phyloP scores from a whole-genome alignment of 2,113 vertebrate genomes.

The Ondatra zibethicus region DNA sequence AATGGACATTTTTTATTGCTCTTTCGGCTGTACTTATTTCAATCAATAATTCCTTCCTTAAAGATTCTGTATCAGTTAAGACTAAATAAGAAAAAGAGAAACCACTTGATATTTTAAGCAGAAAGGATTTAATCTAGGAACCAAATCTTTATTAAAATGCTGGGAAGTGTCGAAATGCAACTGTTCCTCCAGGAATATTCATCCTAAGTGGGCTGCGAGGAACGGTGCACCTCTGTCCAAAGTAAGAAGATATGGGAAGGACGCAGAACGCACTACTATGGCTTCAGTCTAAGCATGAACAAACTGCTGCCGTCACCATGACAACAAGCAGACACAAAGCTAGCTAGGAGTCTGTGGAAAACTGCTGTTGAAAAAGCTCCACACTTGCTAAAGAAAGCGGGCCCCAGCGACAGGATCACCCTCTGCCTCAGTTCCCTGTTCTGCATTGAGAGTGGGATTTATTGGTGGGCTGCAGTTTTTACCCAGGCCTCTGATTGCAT shows the following conservation, averaged over 20 bases:
- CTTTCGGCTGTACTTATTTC: neutral
- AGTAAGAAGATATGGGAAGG: neutral
- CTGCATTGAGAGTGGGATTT: neutral
- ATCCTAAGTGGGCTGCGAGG: neutral
- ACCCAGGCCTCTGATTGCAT: neutral
- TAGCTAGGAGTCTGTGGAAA: neutral
- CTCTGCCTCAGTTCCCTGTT: neutral
- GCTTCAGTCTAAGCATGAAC: neutral
- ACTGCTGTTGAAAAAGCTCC: neutral
- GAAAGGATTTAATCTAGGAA: neutral
- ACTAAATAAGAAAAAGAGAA: constrained; percentile 21
- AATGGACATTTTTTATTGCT: neutral
- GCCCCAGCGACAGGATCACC: neutral
- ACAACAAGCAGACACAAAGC: neutral
- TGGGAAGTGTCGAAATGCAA: neutral
- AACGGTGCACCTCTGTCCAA: neutral
- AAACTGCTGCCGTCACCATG: neutral
- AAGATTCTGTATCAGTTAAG: neutral
- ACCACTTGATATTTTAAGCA: constrained; percentile 16
- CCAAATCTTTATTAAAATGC: constrained; percentile 4
- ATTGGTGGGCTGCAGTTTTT: neutral
- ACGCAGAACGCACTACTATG: neutral
- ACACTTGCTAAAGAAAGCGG: neutral
- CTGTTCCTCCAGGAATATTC: neutral
- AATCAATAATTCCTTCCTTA: neutral